Conservation (phyloP, 2,888 invertebrate species). For the Amphipoea oculea region DNA sequence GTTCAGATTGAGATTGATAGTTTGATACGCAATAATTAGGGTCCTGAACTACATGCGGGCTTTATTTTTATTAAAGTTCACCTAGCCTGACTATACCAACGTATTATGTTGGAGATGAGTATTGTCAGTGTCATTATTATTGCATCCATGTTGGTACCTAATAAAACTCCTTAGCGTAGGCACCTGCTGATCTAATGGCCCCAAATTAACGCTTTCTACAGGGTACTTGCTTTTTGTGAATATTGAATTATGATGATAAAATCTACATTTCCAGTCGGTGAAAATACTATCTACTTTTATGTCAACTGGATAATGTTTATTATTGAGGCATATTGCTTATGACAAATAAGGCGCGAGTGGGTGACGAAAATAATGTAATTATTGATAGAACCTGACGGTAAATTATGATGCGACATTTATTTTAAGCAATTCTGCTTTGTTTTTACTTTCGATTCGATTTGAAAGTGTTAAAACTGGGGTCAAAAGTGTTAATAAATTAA, state of each 20-base stretch:
- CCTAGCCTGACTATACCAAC: background rate
- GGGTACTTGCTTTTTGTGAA: slow-evolving; percentile 57
- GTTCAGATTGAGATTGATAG: background rate
- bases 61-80: background rate
- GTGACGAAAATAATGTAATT: slow-evolving; percentile 54
- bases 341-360: slow-evolving; percentile 58
- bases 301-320: slow-evolving; percentile 56
- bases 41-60: background rate
- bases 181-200: slow-evolving; percentile 40
- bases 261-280: slow-evolving; percentile 56
- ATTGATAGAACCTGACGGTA: slow-evolving; percentile 51
- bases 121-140: background rate
- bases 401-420: slow-evolving; percentile 48
- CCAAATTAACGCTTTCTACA: slow-evolving; percentile 54
- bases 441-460: slow-evolving; percentile 53
- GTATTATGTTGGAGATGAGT: background rate
- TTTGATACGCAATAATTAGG: background rate
- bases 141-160: background rate
- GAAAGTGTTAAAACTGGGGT: slow-evolving; percentile 57
- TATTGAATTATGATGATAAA: slow-evolving; percentile 63
- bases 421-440: slow-evolving; percentile 48
- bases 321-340: slow-evolving; percentile 52
- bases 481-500: slow-evolving; percentile 39
- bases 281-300: slow-evolving; percentile 61
- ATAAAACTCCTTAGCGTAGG: background rate